Base-by-base conservation (phyloP, 2,797 vertebrate genomes). In the Podarcis siculus region DNA sequence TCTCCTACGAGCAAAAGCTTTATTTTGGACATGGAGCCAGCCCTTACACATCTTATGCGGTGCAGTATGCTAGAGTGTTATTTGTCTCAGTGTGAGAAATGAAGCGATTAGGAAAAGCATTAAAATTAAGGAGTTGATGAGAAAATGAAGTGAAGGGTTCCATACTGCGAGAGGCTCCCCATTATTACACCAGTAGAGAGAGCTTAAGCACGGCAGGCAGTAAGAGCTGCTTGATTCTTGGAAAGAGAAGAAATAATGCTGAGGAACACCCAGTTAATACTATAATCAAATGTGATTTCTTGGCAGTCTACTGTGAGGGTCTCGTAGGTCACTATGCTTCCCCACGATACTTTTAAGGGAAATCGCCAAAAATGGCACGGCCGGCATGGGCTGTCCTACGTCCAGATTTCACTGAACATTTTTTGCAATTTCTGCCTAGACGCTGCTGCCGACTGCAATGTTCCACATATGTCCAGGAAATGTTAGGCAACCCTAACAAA, bases 1-100 rank as follows among this genome's bases (percentile, higher is more conserved):
- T 23, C n/a, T 86, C 19, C 73, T 91, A 23, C 25, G 87, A 89
- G 89, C 30, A 73, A 79, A 81, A 87, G 83, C 89, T 86, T 87
- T 85, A 89, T 87, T 89, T 69, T 89, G 83, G 83, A 90, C 27
- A 82, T n/a, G 88, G 81, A 86, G 69, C 32, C 86, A 89, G 7
- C 55, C 75, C 39, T 88, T 83, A 21, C 17, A 42, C 87, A 92
- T n/a, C 8, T 88, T 2, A 88, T 77, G 42, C 72, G 73, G 9
- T 32, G 89, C 39, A 82, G 61, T 76, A 81, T 10, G 86, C 80
- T 81, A 42, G 64, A 79, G 42, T 64, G 23, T 86, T 86, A 49
- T 30, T 4, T 80, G 39, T 90, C 49, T 90, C 61, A 64, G 2
- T 58, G n/a, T 82, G 92, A 25, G 85, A 91, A 86, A 86, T 37